A percentile compares a stretch with the other conserved stretches of the same genome.
These are phyloP conservation scores for Standfussiana lucernea DNA, from an alignment of 2,888 invertebrate genomes.

Conservation along the genomic window DNA sequence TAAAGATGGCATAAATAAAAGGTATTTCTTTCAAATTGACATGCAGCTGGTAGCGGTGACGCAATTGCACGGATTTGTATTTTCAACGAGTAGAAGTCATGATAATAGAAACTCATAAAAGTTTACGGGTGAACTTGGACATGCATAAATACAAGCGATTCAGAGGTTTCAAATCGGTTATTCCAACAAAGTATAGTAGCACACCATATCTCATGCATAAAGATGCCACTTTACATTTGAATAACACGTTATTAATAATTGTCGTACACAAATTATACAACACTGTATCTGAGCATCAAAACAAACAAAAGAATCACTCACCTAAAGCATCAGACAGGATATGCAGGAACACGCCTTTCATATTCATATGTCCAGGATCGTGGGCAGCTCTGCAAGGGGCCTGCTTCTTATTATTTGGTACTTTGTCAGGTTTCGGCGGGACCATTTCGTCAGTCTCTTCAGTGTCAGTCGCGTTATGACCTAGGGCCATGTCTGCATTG, in stretches of 20 bases:
- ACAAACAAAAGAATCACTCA: constrained; percentile 73
- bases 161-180: background rate
- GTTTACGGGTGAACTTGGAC: background rate
- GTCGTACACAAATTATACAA: background rate
- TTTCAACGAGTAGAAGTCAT: constrained; percentile 17
- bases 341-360: constrained; percentile 99
- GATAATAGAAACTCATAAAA: constrained; percentile 3
- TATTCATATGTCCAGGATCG: constrained; percentile 97
- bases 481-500: constrained; percentile 87
- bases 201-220: background rate
- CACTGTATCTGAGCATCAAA: background rate
- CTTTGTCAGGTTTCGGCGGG: constrained; percentile 78
- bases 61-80: background rate
- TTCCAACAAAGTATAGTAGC: background rate
- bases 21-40: constrained; percentile 13
- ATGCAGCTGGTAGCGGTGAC: constrained; percentile 10
- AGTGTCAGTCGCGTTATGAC: constrained; percentile 84
- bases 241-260: constrained; percentile 13
- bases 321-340: constrained; percentile 99
- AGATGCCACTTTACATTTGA: background rate
- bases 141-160: background rate
- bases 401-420: constrained; percentile 83
- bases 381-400: constrained; percentile 77
- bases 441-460: constrained; percentile 89
- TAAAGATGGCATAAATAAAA: constrained; percentile 19